Conservation (phyloP, 1,140 invertebrate species). For the Drosophila busckii region DNA sequence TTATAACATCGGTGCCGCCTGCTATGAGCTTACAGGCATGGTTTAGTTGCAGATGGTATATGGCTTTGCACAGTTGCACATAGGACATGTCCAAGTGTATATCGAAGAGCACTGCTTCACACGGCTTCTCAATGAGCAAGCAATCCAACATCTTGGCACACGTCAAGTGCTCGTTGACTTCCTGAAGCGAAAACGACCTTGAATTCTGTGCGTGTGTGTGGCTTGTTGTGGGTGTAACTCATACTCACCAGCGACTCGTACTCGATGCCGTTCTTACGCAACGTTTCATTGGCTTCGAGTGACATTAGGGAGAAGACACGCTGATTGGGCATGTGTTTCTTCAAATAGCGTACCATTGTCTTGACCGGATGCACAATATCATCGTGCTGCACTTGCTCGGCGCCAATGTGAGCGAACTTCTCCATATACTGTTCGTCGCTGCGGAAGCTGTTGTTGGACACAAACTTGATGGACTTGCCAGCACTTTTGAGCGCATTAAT, state of each 20-base stretch:
- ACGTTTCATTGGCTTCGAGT: slow-evolving; percentile 56
- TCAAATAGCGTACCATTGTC: slow-evolving; percentile 59
- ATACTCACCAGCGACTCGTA: slow-evolving; percentile 59
- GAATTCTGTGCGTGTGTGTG: neutral
- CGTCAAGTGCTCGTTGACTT: slow-evolving; percentile 63
- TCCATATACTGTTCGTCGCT: slow-evolving; percentile 76
- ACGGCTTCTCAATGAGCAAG: slow-evolving; percentile 46
- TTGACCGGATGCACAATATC: slow-evolving; percentile 67
- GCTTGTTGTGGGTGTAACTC: neutral
- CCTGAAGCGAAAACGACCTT: slow-evolving; percentile 14
- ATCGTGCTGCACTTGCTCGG: slow-evolving; percentile 40
- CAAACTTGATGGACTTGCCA: slow-evolving; percentile 85
- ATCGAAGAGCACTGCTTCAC: slow-evolving; percentile 65
- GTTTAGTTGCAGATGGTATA: slow-evolving; percentile 53
- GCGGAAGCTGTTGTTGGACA: slow-evolving; percentile 85
- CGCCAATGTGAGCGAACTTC: slow-evolving; percentile 51
- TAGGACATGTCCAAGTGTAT: slow-evolving; percentile 65
- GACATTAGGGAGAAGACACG: slow-evolving; percentile 60
- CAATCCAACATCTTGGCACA: slow-evolving; percentile 43
- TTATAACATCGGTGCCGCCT: slow-evolving; percentile 59
- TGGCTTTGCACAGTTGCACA: slow-evolving; percentile 62
- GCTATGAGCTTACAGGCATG: slow-evolving; percentile 53
- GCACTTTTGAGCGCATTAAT: slow-evolving; percentile 81
- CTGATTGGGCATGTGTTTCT: slow-evolving; percentile 43
- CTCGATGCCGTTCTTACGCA: slow-evolving; percentile 60